Base-by-base conservation (phyloP, 2,888 invertebrate genomes). In the Drosophila melanosoma region DNA sequence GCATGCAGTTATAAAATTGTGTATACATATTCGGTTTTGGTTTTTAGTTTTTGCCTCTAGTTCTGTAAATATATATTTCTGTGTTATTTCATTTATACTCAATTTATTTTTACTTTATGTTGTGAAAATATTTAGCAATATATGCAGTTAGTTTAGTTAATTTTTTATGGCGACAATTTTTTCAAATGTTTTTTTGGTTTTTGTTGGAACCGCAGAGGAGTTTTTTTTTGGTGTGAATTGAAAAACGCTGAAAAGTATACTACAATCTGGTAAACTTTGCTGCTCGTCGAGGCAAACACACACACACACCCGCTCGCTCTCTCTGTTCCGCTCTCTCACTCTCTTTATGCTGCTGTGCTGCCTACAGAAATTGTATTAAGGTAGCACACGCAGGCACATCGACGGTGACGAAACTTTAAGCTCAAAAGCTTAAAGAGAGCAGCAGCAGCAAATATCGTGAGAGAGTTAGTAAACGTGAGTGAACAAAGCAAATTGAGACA, bases 241-340 rank as follows among this genome's bases (percentile, higher is more conserved):
- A 74, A 65, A 75, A 75, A 58, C 77, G 72, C 59, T 79, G 65
- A 81, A 79, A 88, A 74, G 78, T 80, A 82, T 76, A 87, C 80
- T 82, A 74, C 76, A 76, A 74, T 49, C 69, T 58, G 57, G 49
- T 67, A 51, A 70, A 52, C 57, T 64, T 17, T 59, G 42, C 58
- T 64, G 33, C 61, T 69, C 56, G 54, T 52, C 57, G 40, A 32
- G 40, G 57, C 69, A 58, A 65, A 61, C 57, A 33, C 45, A 54
- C 57, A 45, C 29, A 8, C 35, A n/a, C 4, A 6, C 29, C 35
- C 3, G 1, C 12, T 23, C 3, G 17, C 20, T 45, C 12, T 45
- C 45, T 45, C 63, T 74, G 45, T 12, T 42, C n/a, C 5, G 36
- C 60, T 70, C 70, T 74, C 66, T 70, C 23, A 12, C 36, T 54